Evolutionary conservation across 2,113 vertebrate species (phyloP).

Genomic region (Sapayoa aenigma): DNA sequence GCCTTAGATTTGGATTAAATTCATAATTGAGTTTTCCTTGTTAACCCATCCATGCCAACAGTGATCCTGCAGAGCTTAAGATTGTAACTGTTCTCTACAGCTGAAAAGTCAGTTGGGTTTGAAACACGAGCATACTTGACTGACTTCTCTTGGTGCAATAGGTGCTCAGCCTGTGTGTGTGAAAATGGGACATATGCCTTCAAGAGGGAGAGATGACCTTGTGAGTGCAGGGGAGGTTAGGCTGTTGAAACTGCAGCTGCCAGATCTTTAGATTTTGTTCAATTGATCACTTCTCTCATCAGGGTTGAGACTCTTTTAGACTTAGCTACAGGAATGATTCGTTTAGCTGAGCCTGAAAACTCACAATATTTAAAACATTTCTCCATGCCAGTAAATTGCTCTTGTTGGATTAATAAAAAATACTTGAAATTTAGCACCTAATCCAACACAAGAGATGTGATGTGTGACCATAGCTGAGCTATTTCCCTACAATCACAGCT

Average conservation of each 20-base stretch:
- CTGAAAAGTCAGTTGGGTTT: background rate
- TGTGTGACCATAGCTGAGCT: background rate
- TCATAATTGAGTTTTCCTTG: background rate
- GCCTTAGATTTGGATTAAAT: background rate
- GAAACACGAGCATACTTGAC: background rate
- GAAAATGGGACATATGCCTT: background rate
- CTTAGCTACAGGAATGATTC: background rate
- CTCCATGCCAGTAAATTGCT: background rate
- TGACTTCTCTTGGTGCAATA: background rate
- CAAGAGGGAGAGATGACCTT: background rate
- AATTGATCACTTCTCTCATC: background rate
- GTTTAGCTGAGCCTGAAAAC: background rate
- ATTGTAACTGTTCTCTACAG: background rate
- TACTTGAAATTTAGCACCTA: background rate
- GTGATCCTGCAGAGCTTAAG: background rate
- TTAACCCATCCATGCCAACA: background rate
- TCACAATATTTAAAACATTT: background rate
- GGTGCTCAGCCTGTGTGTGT: accelerated
- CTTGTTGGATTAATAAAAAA: background rate
- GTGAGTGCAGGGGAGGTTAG: background rate
- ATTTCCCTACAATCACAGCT: background rate
- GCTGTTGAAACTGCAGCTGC: background rate
- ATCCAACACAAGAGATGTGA: background rate
- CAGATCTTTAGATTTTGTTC: background rate
- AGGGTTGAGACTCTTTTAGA: background rate